phyloP scores from a whole-genome alignment of 2,888 invertebrate genomes.

The Eupithecia abbreviata region DNA sequence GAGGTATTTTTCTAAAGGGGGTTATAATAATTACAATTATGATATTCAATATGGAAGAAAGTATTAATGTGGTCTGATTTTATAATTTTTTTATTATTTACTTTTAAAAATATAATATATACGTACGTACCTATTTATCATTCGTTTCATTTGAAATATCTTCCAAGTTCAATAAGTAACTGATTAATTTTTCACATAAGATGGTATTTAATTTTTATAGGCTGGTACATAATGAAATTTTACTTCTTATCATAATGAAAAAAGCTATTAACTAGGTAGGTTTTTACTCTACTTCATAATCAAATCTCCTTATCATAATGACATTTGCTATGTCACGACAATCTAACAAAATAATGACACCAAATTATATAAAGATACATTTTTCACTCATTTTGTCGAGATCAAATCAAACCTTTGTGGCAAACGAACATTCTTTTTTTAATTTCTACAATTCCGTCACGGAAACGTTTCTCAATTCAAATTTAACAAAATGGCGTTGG shows the following conservation, averaged over 20 bases:
- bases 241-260: background rate
- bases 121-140: background rate
- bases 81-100: background rate
- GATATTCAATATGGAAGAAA: slow-evolving; percentile 54
- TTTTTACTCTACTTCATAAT: background rate
- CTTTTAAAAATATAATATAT: background rate
- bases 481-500: background rate
- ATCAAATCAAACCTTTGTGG: background rate
- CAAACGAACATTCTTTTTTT: background rate
- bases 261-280: background rate
- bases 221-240: background rate
- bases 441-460: background rate
- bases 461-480: background rate
- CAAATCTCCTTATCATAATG: background rate
- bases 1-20: slow-evolving; percentile 22
- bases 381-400: background rate
- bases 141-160: background rate
- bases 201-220: background rate
- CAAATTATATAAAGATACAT: background rate
- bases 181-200: background rate
- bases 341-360: background rate
- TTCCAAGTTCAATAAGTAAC: background rate
- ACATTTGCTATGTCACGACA: background rate
- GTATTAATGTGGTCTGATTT: slow-evolving; percentile 12
- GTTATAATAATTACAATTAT: slow-evolving; percentile 15